Conservation (phyloP, 2,797 vertebrate species). For the Poeciliopsis gracilis region DNA sequence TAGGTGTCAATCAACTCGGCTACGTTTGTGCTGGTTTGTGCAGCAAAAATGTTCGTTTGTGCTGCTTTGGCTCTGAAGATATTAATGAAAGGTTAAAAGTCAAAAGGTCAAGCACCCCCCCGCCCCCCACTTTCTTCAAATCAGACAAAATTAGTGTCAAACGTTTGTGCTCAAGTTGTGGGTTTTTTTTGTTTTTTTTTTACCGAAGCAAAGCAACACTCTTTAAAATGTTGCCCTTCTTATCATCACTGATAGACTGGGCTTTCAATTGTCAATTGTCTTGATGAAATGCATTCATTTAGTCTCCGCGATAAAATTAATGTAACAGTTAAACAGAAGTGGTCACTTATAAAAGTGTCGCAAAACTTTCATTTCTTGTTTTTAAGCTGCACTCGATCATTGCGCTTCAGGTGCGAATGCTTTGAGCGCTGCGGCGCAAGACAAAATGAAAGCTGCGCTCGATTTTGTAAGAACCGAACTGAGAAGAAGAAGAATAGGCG, state of each 20-base stretch:
- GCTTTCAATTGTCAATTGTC: background rate
- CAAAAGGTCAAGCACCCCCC: no score
- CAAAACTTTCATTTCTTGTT: background rate
- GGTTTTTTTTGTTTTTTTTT: no score
- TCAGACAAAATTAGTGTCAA: no score
- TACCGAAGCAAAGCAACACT: background rate
- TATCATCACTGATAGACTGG: background rate
- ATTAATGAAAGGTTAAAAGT: no score
- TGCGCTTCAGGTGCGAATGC: background rate
- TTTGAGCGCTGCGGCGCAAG: background rate
- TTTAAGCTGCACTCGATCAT: background rate
- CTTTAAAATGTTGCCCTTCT: background rate
- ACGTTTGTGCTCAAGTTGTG: no score
- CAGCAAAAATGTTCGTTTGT: no score
- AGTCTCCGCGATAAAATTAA: background rate
- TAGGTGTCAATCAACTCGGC: no score
- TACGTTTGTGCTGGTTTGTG: no score
- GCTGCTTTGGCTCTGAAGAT: no score
- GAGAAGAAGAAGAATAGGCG: background rate
- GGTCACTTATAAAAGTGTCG: background rate
- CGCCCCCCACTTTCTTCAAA: no score
- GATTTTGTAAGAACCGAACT: background rate
- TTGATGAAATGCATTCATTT: background rate
- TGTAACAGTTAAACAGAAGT: background rate
- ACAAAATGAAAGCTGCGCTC: background rate